phyloP scores from a whole-genome alignment of 2,888 invertebrate genomes.

The Drosophila hamatofila region DNA sequence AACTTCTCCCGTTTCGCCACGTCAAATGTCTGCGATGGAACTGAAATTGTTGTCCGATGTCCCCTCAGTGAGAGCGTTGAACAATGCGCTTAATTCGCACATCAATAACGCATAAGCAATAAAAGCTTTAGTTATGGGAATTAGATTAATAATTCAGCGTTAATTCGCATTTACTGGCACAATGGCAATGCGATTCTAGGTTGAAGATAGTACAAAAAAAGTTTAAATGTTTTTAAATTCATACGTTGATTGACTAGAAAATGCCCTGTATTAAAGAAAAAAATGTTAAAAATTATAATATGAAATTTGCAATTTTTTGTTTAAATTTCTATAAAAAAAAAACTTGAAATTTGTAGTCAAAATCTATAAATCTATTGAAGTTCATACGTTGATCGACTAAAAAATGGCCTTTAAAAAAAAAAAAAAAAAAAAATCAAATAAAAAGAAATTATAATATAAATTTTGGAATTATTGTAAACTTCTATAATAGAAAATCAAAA shows the following conservation, averaged over 20 bases:
- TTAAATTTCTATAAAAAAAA: too few species aligned
- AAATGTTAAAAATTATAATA: too few species aligned
- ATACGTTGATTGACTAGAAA: background rate
- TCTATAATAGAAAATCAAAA: background rate
- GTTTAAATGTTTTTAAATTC: too few species aligned
- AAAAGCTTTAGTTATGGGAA: constrained; percentile 7
- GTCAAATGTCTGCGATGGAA: background rate
- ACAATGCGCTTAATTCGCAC: background rate
- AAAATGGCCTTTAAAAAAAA: too few species aligned
- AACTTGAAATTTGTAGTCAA: too few species aligned
- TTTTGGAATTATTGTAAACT: background rate
- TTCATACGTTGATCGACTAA: too few species aligned
- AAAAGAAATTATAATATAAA: too few species aligned
- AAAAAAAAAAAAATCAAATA: too few species aligned
- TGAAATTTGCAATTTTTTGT: too few species aligned
- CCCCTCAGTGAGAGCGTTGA: background rate
- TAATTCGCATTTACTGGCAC: background rate
- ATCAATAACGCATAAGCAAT: constrained; percentile 27
- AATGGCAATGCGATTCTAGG: background rate
- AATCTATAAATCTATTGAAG: too few species aligned
- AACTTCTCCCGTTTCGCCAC: background rate
- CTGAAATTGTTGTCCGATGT: background rate
- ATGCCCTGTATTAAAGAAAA: background rate
- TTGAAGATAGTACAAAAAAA: background rate
- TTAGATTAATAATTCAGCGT: background rate